Evolutionary conservation across 2,113 vertebrate species (phyloP).

Genomic region (Periophthalmodon schlosseri): DNA sequence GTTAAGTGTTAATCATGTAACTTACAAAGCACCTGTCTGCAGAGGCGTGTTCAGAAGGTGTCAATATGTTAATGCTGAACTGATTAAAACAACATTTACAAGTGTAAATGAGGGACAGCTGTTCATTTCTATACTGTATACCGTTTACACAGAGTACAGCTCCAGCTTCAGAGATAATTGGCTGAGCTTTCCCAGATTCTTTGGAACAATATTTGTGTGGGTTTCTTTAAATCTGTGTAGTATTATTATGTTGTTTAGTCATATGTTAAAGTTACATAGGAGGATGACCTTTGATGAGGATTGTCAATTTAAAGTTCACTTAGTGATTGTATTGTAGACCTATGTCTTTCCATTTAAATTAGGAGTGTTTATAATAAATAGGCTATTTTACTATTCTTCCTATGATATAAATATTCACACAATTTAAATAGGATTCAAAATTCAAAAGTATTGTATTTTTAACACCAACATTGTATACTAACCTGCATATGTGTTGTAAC

Average conservation of each 20-base stretch:
- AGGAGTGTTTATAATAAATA: too few relatives aligned
- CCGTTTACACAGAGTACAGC: background rate
- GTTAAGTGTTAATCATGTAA: background rate
- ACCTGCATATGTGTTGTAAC: constrained; percentile 10
- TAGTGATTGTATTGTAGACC: too few relatives aligned
- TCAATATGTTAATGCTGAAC: background rate
- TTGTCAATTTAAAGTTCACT: too few relatives aligned
- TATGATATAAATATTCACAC: background rate
- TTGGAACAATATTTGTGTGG: background rate
- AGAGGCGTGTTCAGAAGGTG: background rate
- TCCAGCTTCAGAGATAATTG: background rate
- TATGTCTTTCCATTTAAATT: too few relatives aligned
- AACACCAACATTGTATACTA: background rate
- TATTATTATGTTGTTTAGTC: background rate
- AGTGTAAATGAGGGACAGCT: background rate
- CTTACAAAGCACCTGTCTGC: background rate
- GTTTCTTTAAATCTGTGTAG: background rate
- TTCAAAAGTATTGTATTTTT: background rate
- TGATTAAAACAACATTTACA: background rate
- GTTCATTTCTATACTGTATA: background rate
- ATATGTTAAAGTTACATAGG: too few relatives aligned
- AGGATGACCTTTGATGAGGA: too few relatives aligned
- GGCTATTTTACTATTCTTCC: too few relatives aligned
- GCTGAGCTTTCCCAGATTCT: background rate
- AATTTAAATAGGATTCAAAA: background rate